Base-by-base conservation (phyloP, 2,888 invertebrate species). In the Sycophila texana region DNA sequence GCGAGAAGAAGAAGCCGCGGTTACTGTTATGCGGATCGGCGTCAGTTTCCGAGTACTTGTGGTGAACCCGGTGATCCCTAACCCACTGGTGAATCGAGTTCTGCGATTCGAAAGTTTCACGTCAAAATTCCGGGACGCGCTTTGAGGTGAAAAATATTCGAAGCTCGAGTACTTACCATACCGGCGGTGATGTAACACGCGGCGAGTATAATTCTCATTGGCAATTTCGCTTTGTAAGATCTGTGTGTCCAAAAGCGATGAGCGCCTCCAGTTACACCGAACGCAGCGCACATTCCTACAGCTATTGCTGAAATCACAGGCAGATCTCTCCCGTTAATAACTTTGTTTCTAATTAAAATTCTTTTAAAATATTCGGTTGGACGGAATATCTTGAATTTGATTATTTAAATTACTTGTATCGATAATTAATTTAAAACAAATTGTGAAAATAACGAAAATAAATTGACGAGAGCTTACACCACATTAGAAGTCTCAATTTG, bases 1-100 rank as follows among this genome's bases (percentile, higher is more conserved):
- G 98, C 0, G 98, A 92, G 91, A 98, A 98, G 91, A 96, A 97
- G 91, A 98, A 97, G 0, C 97, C 97, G 5, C 96, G 92, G 75
- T 93, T 93, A 3, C 94, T 94, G 88, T 96, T 94, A 88, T 96
- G 96, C 0, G 96, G 96, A 91, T 97, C 96, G 0, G 96, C 96
- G 83, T 94, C 92, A 0, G 96, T 96, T 67, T 84, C 84, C 0
- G 92, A 92, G 89, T 92, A 94, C 88, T 95, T 95, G 88, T 95
- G 94, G 86, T 96, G 95, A 0, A 95, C 93, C 20, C 95, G 91
- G 87, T 96, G 96, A 87, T 95, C 95, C 55, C 95, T 91, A 0
- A 94, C 94, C 96, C 96, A 96, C 83, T 95, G 93, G 86, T 91
- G 94, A 70, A 95, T 92, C 30, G 92, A 92, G 86, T 95, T 95